A percentile compares a stretch with the other conserved stretches of the same genome.
These are phyloP conservation scores for Alentia gelatinosa DNA, from an alignment of 2,888 invertebrate genomes.

Conservation along the genomic window DNA sequence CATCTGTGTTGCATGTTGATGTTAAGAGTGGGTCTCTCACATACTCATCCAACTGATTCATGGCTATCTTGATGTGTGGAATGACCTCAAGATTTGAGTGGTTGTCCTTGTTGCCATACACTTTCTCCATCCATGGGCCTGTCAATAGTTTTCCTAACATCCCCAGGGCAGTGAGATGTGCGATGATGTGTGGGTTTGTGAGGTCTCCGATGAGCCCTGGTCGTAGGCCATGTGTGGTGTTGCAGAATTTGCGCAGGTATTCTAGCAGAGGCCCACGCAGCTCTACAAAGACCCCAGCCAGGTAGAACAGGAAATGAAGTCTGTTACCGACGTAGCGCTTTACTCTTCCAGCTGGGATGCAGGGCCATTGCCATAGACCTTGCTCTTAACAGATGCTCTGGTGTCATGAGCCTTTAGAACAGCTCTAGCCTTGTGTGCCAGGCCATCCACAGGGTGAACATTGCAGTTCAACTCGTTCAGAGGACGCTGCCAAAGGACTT, in stretches of 20 bases:
- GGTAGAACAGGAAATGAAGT: slow-evolving; percentile 11
- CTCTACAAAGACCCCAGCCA: background rate
- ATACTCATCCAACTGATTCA: background rate
- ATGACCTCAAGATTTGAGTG: background rate
- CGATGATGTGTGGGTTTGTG: slow-evolving; percentile 2
- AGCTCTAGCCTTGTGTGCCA: background rate
- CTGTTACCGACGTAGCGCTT: slow-evolving; percentile 26
- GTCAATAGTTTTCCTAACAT: background rate
- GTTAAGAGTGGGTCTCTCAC: background rate
- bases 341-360: slow-evolving; percentile 6
- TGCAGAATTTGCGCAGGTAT: slow-evolving; percentile 17
- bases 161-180: background rate
- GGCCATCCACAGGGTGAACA: slow-evolving; percentile 21
- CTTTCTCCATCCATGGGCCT: background rate
- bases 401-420: background rate
- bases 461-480: background rate
- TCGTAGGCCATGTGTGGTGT: background rate
- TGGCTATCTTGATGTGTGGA: background rate
- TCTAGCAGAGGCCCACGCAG: background rate
- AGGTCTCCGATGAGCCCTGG: slow-evolving; percentile 12
- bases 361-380: background rate
- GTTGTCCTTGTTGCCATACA: background rate
- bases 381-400: background rate
- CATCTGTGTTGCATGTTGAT: background rate
- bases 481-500: background rate